Percentiles rank a stretch among this genome's conserved stretches.
These are phyloP conservation scores for Leptopilina clavipes DNA, from an alignment of 1,140 invertebrate genomes.

Conservation along the genomic window DNA sequence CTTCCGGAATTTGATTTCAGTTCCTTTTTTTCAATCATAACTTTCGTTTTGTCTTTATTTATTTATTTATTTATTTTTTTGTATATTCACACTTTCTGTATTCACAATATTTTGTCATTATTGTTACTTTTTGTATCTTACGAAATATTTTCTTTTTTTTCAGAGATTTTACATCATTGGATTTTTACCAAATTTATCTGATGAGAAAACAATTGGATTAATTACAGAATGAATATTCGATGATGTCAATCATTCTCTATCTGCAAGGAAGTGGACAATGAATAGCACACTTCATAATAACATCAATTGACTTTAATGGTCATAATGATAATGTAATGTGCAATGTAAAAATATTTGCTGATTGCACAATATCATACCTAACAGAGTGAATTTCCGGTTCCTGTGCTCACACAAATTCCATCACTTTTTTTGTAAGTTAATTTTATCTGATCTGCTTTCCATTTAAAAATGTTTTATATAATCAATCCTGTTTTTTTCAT, in stretches of 20 bases:
- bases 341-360: background rate
- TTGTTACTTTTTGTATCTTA: too few relatives aligned
- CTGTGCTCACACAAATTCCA: conserved; percentile 5
- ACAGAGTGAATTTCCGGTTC: conserved; percentile 21
- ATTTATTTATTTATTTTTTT: too few relatives aligned
- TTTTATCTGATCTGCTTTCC: conserved; percentile 5
- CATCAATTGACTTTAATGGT: conserved; percentile 4
- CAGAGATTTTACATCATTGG: background rate
- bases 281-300: background rate
- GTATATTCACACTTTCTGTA: too few relatives aligned
- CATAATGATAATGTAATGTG: background rate
- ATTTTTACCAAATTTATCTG: too few relatives aligned
- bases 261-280: background rate
- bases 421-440: background rate
- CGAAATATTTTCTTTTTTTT: too few relatives aligned
- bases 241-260: background rate
- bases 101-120: too few relatives aligned
- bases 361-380: conserved; percentile 16
- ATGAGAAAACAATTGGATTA: background rate
- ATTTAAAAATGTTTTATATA: background rate
- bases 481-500: background rate
- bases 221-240: background rate
- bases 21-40: background rate
- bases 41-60: background rate
- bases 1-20: too few relatives aligned